phyloP scores from a whole-genome alignment of 2,113 vertebrate genomes.

The Neotragus moschatus region DNA sequence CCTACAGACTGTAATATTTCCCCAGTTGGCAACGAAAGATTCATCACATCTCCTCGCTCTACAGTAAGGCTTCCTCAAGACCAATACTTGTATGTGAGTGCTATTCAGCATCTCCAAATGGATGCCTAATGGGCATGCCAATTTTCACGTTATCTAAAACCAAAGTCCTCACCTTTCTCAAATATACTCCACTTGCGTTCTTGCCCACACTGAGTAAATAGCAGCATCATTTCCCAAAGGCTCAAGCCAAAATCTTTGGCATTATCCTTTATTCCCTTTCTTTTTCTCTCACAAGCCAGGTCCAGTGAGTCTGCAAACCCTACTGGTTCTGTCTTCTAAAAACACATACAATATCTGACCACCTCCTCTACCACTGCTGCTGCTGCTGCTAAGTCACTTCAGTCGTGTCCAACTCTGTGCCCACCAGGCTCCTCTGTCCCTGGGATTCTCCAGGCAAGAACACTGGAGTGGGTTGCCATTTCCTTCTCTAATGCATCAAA shows the following conservation, averaged over 20 bases:
- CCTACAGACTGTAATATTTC: background rate
- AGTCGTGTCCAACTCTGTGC: no score
- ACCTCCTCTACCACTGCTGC: background rate
- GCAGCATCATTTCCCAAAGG: background rate
- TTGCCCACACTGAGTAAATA: background rate
- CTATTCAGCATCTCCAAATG: background rate
- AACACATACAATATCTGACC: background rate
- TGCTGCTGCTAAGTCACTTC: no score
- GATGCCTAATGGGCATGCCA: background rate
- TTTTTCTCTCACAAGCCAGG: background rate
- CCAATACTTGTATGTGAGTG: background rate
- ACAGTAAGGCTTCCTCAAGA: background rate
- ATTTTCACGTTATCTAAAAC: background rate
- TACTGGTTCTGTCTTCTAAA: background rate
- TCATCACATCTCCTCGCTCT: background rate
- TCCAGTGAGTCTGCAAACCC: background rate
- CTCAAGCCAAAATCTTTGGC: background rate
- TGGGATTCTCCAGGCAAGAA: no score
- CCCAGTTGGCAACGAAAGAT: background rate
- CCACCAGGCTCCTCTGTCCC: rapidly evolving
- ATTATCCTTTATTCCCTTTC: background rate
- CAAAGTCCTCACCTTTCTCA: background rate
- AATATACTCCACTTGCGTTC: background rate
- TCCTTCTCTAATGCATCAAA: no score
- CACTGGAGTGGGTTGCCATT: no score